Conservation (phyloP, 2,113 vertebrate species). For the Natator depressus region DNA sequence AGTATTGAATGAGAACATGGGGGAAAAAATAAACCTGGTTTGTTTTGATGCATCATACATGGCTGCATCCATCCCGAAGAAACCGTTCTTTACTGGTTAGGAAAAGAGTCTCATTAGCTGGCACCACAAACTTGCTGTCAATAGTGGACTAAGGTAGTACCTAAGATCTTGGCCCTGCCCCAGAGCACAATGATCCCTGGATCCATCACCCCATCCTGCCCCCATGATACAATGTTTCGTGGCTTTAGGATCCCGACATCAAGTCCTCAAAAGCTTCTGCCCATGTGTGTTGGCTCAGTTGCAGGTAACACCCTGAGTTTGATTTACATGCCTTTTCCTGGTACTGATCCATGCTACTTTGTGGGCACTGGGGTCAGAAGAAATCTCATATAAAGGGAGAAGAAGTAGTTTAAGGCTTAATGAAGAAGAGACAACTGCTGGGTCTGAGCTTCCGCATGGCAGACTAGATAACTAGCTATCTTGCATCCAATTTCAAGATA, state of each 20-base stretch:
- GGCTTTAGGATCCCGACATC: neutral
- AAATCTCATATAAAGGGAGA: neutral
- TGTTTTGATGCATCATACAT: neutral
- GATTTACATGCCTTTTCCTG: neutral
- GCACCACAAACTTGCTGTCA: neutral
- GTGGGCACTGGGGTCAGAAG: neutral
- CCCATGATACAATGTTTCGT: neutral
- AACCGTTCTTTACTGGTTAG: neutral
- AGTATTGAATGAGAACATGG: fast-evolving
- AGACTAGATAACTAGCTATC: neutral
- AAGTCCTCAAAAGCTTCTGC: neutral
- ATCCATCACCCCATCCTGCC: neutral
- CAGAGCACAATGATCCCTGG: neutral
- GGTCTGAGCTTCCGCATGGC: neutral
- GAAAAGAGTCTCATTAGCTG: neutral
- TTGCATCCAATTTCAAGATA: too few species aligned
- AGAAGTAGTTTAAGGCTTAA: neutral
- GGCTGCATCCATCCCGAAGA: neutral
- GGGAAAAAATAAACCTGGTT: neutral
- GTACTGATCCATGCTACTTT: neutral
- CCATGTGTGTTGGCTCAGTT: neutral
- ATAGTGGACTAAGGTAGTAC: neutral
- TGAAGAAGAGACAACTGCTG: neutral
- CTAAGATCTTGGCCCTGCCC: neutral
- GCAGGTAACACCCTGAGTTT: neutral